Evolutionary conservation across 2,888 invertebrate species (phyloP).

Genomic region (Drosophila nr. medialis): DNA sequence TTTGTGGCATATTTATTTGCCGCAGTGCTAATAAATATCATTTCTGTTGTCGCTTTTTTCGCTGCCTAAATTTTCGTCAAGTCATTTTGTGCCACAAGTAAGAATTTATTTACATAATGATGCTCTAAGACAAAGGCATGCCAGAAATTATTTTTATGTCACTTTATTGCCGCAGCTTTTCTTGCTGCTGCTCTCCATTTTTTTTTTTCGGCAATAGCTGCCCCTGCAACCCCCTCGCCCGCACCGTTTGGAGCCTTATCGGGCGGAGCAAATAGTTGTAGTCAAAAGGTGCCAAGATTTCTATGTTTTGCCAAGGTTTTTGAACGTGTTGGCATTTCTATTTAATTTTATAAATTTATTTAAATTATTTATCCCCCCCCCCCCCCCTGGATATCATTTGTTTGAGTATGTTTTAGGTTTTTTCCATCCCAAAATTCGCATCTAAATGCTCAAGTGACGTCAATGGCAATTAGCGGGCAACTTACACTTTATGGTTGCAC

Average conservation of each 20-base stretch:
- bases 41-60: constrained; percentile 16
- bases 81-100: constrained; percentile 75
- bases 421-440: constrained; percentile 51
- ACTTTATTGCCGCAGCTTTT: constrained; percentile 61
- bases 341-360: constrained; percentile 66
- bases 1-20: constrained; percentile 77
- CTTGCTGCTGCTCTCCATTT: constrained; percentile 10
- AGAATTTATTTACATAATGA: constrained; percentile 79
- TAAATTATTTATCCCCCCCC: constrained; percentile 55
- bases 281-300: constrained; percentile 73
- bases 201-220: constrained; percentile 2
- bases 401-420: constrained; percentile 41
- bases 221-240: neutral
- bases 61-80: constrained; percentile 43
- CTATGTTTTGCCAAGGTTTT: constrained; percentile 66
- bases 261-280: constrained; percentile 52
- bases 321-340: constrained; percentile 55
- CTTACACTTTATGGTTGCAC: constrained; percentile 55
- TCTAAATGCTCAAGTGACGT: constrained; percentile 73
- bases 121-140: constrained; percentile 74
- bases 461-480: constrained; percentile 54
- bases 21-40: constrained; percentile 71
- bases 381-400: constrained; percentile 14
- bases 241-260: constrained; percentile 31
- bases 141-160: constrained; percentile 74